Conservation (phyloP, 2,888 invertebrate species). For the Lypha dubia region DNA sequence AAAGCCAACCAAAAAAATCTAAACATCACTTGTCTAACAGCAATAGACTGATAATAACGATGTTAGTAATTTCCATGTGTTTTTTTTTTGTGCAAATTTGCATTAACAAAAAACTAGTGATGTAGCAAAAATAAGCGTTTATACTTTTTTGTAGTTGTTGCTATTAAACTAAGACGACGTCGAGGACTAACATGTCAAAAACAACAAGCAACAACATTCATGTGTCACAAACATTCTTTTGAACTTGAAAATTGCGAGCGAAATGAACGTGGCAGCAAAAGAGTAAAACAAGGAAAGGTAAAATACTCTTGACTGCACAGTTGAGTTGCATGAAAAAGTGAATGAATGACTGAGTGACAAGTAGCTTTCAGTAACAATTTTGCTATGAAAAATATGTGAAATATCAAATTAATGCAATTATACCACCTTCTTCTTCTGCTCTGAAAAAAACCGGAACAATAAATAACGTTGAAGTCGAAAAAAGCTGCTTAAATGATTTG, state of each 20-base stretch:
- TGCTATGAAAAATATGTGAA: constrained; percentile 49
- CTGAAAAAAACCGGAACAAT: constrained; percentile 7
- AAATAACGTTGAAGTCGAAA: constrained; percentile 13
- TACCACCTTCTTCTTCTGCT: background rate
- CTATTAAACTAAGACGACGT: constrained; percentile 50
- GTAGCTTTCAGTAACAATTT: constrained; percentile 66
- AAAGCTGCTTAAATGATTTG: background rate
- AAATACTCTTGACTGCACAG: constrained; percentile 39
- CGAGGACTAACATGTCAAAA: constrained; percentile 53
- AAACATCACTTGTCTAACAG: constrained; percentile 38
- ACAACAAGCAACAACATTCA: constrained; percentile 21
- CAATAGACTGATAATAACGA: constrained; percentile 32
- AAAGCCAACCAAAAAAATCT: constrained; percentile 22
- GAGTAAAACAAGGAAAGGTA: background rate
- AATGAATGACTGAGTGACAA: constrained; percentile 64
- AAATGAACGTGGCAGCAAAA: too few species aligned
- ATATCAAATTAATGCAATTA: constrained; percentile 70
- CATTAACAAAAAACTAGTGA: constrained; percentile 5
- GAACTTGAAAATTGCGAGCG: too few species aligned
- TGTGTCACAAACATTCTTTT: constrained; percentile 22
- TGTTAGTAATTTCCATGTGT: background rate
- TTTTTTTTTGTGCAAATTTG: constrained; percentile 9
- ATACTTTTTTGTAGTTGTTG: constrained; percentile 24
- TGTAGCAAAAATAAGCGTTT: background rate
- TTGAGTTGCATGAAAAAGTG: constrained; percentile 39